Conservation (phyloP, 1,140 invertebrate species). For the Zaprionus davidi region DNA sequence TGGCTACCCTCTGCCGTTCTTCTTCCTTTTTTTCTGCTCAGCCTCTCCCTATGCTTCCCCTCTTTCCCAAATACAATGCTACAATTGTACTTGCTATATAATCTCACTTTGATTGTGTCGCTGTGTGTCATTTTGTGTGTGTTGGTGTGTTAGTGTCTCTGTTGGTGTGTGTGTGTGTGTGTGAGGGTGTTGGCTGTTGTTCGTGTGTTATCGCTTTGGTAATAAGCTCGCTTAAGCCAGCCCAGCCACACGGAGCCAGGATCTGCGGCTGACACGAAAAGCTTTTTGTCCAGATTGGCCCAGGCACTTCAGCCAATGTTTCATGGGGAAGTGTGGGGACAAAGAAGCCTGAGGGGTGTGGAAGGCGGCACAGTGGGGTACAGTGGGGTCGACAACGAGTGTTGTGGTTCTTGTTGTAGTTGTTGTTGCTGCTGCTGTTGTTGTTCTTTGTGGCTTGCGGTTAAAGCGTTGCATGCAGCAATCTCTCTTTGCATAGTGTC, state of each 20-base stretch:
- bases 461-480: slow-evolving; percentile 42
- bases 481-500: slow-evolving; percentile 29
- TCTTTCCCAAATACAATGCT: slow-evolving; percentile 13
- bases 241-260: slow-evolving; percentile 33
- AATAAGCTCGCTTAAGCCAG: slow-evolving; percentile 49
- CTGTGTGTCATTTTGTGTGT: background rate
- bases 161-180: slow-evolving; percentile 7
- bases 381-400: slow-evolving; percentile 3
- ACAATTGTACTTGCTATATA: slow-evolving; percentile 29
- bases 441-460: slow-evolving; percentile 37
- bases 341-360: background rate
- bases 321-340: background rate
- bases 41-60: background rate
- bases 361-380: background rate
- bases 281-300: slow-evolving; percentile 51
- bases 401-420: background rate
- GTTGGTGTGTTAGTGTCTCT: slow-evolving; percentile 9
- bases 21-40: background rate
- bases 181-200: slow-evolving; percentile 11
- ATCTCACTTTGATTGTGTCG: slow-evolving; percentile 13
- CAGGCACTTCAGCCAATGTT: slow-evolving; percentile 34
- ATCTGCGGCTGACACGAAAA: slow-evolving; percentile 53
- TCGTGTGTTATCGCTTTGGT: slow-evolving; percentile 45
- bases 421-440: slow-evolving; percentile 10
- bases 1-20: background rate